Percentiles rank a stretch among this genome's conserved stretches.
phyloP scores from a whole-genome alignment of 2,888 invertebrate genomes.

The Andrena marginata region DNA sequence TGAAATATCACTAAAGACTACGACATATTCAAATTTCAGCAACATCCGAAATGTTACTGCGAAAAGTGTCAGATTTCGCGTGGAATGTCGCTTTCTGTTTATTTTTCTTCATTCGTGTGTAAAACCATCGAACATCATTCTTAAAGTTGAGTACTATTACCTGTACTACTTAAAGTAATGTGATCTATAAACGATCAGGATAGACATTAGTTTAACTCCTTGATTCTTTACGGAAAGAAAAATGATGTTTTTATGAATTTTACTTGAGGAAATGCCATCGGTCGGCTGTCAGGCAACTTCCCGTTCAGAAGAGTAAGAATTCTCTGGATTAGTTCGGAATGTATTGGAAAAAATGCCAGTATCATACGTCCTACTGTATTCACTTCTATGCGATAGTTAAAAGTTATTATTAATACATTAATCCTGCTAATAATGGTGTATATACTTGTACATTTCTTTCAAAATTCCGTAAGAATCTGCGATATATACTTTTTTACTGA shows the following conservation, averaged over 20 bases:
- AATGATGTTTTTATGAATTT: constrained; percentile 16
- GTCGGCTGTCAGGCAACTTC: constrained; percentile 72
- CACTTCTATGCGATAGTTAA: neutral
- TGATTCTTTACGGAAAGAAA: constrained; percentile 4
- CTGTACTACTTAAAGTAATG: neutral
- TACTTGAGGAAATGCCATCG: constrained; percentile 36
- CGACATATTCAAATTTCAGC: too few species aligned
- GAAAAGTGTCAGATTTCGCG: too few species aligned
- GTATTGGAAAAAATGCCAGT: constrained; percentile 22
- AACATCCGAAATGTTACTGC: too few species aligned
- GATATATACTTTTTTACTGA: constrained; percentile 37
- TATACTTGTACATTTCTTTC: constrained; percentile 1
- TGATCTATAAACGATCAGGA: constrained; percentile 6
- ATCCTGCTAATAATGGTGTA: neutral
- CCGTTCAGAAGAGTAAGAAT: constrained; percentile 48
- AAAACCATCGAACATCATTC: neutral
- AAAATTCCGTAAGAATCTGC: constrained; percentile 25
- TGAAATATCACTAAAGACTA: too few species aligned
- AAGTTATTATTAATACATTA: neutral
- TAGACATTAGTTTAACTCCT: neutral
- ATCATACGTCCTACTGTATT: neutral
- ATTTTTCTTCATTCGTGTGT: neutral
- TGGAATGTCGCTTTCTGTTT: too few species aligned
- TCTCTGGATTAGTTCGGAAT: constrained; percentile 30
- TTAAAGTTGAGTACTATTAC: neutral